Conservation (phyloP, 2,888 invertebrate species). For the Eumerus sabulonum region DNA sequence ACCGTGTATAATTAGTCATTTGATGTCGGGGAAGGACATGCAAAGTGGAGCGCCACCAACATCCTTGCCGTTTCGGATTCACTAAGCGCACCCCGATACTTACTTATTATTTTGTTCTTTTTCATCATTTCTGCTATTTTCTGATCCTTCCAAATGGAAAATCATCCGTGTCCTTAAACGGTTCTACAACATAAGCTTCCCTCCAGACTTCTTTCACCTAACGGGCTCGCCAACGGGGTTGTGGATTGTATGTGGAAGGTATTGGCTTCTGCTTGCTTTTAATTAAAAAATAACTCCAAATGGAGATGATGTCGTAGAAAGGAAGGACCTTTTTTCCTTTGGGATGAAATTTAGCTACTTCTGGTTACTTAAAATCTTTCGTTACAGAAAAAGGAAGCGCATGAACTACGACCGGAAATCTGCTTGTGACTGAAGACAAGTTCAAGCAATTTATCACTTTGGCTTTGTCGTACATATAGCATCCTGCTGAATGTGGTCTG, state of each 20-base stretch:
- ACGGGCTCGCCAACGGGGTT: slow-evolving; percentile 34
- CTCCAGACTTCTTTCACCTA: slow-evolving; percentile 9
- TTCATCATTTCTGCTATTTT: slow-evolving; percentile 47
- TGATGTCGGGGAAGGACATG: slow-evolving; percentile 35
- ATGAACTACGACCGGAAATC: slow-evolving; percentile 47
- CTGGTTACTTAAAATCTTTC: slow-evolving; percentile 44
- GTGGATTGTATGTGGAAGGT: slow-evolving; percentile 12
- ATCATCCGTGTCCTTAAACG: slow-evolving; percentile 32
- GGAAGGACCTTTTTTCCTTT: neutral
- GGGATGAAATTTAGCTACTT: slow-evolving; percentile 34
- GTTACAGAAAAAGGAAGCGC: neutral
- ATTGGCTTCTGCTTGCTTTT: slow-evolving; percentile 41
- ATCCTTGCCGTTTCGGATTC: too few species aligned
- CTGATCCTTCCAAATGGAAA: slow-evolving; percentile 37
- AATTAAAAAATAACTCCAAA: too few species aligned
- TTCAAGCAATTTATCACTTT: slow-evolving; percentile 67
- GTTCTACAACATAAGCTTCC: neutral
- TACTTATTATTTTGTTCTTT: slow-evolving; percentile 43
- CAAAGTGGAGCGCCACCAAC: slow-evolving; percentile 32
- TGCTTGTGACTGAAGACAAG: slow-evolving; percentile 54
- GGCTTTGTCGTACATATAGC: slow-evolving; percentile 34
- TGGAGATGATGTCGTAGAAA: too few species aligned
- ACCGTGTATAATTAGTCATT: slow-evolving; percentile 62
- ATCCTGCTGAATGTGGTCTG: neutral
- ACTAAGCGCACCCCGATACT: slow-evolving; percentile 11